These are phyloP conservation scores for Elmis aenea DNA, from an alignment of 2,888 invertebrate species.

Conservation along the genomic window DNA sequence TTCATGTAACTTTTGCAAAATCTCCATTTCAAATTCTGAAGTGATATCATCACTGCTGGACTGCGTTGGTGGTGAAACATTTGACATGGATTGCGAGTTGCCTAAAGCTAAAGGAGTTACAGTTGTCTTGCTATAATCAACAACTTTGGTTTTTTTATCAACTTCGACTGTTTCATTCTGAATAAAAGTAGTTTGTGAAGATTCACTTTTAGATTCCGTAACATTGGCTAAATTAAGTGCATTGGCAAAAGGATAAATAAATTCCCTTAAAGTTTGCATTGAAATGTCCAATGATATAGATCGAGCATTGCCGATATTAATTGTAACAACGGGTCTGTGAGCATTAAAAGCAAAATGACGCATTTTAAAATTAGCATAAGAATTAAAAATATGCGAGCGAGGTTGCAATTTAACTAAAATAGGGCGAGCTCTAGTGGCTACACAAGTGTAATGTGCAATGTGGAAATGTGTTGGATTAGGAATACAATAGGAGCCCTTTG, in stretches of 20 bases:
- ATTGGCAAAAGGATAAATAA: slow-evolving; percentile 40
- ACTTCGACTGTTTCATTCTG: slow-evolving; percentile 18
- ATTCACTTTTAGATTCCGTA: slow-evolving; percentile 24
- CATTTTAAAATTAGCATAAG: slow-evolving; percentile 8
- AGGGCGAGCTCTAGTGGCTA: slow-evolving; percentile 33
- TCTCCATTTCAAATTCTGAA: slow-evolving; percentile 23
- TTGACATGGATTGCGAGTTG: not conserved
- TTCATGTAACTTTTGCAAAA: slow-evolving; percentile 23
- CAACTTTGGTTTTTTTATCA: not conserved
- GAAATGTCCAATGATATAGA: slow-evolving; percentile 37
- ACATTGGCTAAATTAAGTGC: slow-evolving; percentile 32
- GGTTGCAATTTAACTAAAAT: slow-evolving; percentile 28
- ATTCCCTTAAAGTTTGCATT: slow-evolving; percentile 34
- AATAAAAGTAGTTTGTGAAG: slow-evolving; percentile 37
- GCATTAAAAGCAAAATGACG: slow-evolving; percentile 17
- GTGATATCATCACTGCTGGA: not conserved
- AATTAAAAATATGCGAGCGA: no score
- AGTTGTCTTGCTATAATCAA: not conserved
- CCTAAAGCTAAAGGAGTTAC: not conserved
- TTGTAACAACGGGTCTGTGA: slow-evolving; percentile 28
- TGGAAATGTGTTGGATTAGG: slow-evolving; percentile 46
- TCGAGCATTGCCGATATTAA: slow-evolving; percentile 33
- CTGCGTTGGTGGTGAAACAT: not conserved
- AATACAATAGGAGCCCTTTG: slow-evolving; percentile 40
- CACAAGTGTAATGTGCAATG: slow-evolving; percentile 34